A percentile compares a stretch with the other conserved stretches of the same genome.
These are phyloP conservation scores for Ericerus pela DNA, from an alignment of 1,140 invertebrate genomes.

Conservation along the genomic window DNA sequence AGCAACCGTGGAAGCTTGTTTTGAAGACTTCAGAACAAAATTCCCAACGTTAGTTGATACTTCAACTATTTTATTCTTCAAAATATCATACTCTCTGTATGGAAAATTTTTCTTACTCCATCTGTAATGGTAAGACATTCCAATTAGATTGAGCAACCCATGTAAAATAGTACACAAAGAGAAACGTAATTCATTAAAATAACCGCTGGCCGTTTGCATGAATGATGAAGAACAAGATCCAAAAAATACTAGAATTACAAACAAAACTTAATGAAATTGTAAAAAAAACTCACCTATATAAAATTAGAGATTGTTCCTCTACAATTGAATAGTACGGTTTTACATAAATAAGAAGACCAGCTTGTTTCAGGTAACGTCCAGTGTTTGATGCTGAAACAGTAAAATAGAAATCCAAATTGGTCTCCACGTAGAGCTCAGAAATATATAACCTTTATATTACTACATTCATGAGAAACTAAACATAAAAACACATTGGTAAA, in stretches of 20 bases:
- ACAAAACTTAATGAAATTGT: no score
- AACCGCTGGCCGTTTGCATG: no score
- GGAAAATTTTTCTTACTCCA: conserved; percentile 5
- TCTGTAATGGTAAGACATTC: background rate
- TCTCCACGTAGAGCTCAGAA: no score
- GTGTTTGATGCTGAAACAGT: background rate
- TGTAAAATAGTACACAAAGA: background rate
- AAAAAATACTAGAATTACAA: no score
- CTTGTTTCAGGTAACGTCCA: background rate
- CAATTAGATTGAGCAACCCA: background rate
- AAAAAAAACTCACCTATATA: background rate
- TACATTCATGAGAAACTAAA: background rate
- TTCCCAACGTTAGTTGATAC: background rate
- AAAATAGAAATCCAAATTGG: background rate
- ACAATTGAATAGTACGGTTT: background rate
- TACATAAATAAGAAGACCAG: background rate
- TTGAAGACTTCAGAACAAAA: background rate
- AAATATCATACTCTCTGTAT: background rate
- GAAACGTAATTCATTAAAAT: background rate
- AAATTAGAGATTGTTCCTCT: background rate
- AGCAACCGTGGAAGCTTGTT: background rate
- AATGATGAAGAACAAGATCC: no score
- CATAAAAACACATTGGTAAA: background rate
- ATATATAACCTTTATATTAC: no score
- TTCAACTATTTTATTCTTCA: conserved; percentile 6